Conservation (phyloP, 2,888 invertebrate species). For the Aproaerema taeniolella region DNA sequence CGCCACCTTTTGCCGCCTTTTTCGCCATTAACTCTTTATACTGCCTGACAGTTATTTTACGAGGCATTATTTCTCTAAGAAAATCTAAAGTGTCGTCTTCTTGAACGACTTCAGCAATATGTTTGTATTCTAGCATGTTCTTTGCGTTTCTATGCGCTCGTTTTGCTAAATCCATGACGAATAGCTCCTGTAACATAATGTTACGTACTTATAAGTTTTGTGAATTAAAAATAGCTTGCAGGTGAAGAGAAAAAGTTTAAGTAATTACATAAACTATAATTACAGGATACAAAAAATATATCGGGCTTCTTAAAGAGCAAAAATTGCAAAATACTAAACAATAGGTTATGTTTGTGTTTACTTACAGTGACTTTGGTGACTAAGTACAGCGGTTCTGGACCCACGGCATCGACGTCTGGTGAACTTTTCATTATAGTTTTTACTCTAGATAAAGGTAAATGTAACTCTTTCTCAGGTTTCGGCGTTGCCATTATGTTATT, state of each 20-base stretch:
- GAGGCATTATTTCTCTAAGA: slow-evolving; percentile 84
- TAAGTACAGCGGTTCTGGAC: slow-evolving; percentile 84
- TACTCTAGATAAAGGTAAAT: slow-evolving; percentile 83
- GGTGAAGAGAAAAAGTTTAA: too few relatives aligned
- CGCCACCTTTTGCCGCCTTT: slow-evolving; percentile 52
- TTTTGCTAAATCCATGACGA: slow-evolving; percentile 81
- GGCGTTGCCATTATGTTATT: slow-evolving; percentile 56
- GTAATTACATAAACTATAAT: too few relatives aligned
- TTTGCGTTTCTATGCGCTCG: slow-evolving; percentile 76
- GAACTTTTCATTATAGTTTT: slow-evolving; percentile 93
- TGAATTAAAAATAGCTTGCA: too few relatives aligned
- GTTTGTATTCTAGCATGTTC: slow-evolving; percentile 81
- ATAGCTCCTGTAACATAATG: slow-evolving; percentile 81
- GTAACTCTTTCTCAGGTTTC: slow-evolving; percentile 71
- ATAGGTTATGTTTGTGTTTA: slow-evolving; percentile 19
- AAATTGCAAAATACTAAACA: too few relatives aligned
- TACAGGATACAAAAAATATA: too few relatives aligned
- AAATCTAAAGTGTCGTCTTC: slow-evolving; percentile 82
- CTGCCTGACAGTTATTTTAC: slow-evolving; percentile 83
- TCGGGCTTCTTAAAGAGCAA: too few relatives aligned
- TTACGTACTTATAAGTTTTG: too few relatives aligned
- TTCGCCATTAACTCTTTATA: slow-evolving; percentile 82
- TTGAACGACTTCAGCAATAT: slow-evolving; percentile 84
- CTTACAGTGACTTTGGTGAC: slow-evolving; percentile 88
- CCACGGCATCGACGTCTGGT: slow-evolving; percentile 88